A percentile compares a stretch with the other conserved stretches of the same genome.
Evolutionary conservation across 1,140 invertebrate species (phyloP).

Genomic region (Armadillidium nasatum): DNA sequence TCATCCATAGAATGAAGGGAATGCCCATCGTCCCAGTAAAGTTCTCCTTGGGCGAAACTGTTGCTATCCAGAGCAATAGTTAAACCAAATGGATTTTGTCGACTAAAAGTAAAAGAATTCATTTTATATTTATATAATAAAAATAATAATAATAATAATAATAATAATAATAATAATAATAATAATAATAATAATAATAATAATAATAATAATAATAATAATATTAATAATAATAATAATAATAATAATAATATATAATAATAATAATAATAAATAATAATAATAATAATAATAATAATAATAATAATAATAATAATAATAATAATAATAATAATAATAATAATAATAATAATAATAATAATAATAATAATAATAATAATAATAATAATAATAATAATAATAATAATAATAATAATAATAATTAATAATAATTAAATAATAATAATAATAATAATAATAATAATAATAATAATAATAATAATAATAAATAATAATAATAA

Average conservation of each 20-base stretch:
- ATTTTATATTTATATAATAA: constrained; percentile 4
- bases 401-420: too few relatives aligned
- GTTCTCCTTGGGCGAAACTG: constrained; percentile 29
- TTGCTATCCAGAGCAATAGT: constrained; percentile 30
- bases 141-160: neutral
- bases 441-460: too few relatives aligned
- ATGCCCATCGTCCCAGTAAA: constrained; percentile 46
- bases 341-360: too few relatives aligned
- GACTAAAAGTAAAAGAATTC: constrained; percentile 11
- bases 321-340: too few relatives aligned
- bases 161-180: neutral
- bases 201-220: too few relatives aligned
- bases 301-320: too few relatives aligned
- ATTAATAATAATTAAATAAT: too few relatives aligned
- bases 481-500: too few relatives aligned
- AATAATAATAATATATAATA: neutral
- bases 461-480: too few relatives aligned
- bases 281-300: neutral
- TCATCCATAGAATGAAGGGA: constrained; percentile 27
- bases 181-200: neutral
- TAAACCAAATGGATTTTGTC: constrained; percentile 39
- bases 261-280: neutral
- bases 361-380: too few relatives aligned
- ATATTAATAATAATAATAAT: too few relatives aligned
- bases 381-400: too few relatives aligned